Conservation (phyloP, 2,797 vertebrate species). For the Naso thynnoides region DNA sequence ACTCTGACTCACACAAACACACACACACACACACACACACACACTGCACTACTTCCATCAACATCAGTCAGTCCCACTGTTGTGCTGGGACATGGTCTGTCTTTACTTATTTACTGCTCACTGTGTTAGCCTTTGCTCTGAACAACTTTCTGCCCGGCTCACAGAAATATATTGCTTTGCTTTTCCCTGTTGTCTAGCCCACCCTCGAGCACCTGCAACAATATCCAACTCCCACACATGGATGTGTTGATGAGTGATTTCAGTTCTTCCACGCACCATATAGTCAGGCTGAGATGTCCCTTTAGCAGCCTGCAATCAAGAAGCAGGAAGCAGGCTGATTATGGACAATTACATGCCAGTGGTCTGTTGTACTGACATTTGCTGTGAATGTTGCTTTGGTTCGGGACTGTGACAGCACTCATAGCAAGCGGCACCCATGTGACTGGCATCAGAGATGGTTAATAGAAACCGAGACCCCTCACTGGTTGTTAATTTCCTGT, state of each 20-base stretch:
- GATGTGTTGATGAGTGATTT: conserved; percentile 42
- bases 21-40: conserved; percentile 1
- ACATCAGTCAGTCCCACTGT: conserved; percentile 52
- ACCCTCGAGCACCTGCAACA: conserved; percentile 57
- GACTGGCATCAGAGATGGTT: too few relatives aligned
- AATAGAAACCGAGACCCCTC: too few relatives aligned
- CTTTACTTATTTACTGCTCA: conserved; percentile 66
- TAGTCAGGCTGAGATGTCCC: conserved; percentile 46
- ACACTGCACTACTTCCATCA: conserved; percentile 14
- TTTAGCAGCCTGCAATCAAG: conserved; percentile 72
- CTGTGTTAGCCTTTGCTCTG: conserved; percentile 52
- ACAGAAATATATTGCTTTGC: conserved; percentile 52
- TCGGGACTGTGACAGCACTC: conserved; percentile 75
- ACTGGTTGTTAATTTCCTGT: too few relatives aligned
- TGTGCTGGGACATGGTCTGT: conserved; percentile 39
- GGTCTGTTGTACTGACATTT: conserved; percentile 83
- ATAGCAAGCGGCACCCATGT: conserved; percentile 68
- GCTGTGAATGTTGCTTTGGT: conserved; percentile 77
- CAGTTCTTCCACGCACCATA: conserved; percentile 27
- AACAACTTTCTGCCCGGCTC: conserved; percentile 50
- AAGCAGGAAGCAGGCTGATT: conserved; percentile 85
- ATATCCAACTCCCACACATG: conserved; percentile 48
- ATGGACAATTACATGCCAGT: conserved; percentile 88
- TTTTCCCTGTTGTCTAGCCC: conserved; percentile 42
- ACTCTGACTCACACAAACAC: neutral